Conservation (phyloP, 2,888 invertebrate species). For the Augochlorella aurata region DNA sequence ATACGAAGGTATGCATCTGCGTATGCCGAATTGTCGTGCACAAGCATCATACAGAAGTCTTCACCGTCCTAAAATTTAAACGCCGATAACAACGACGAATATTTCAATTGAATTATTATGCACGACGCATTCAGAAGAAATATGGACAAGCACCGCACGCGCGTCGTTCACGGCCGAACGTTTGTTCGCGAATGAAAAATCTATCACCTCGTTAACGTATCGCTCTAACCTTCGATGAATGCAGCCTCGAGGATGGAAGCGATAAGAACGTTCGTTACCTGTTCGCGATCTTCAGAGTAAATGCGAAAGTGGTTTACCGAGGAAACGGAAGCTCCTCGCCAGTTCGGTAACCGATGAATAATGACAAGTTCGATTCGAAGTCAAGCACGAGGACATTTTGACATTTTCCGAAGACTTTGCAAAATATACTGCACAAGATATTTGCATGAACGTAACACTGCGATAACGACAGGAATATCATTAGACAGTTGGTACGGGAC, state of each 20-base stretch:
- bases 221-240: not conserved
- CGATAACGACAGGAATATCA: slow-evolving; percentile 26
- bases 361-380: not conserved
- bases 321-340: not conserved
- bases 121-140: not conserved
- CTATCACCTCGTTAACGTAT: not conserved
- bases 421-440: not conserved
- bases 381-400: not conserved
- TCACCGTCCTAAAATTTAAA: not conserved
- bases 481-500: not conserved
- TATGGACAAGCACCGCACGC: not conserved
- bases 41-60: not conserved
- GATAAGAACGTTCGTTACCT: not conserved
- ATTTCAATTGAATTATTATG: not conserved
- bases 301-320: not conserved
- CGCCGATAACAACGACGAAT: not conserved
- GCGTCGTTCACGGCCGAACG: not conserved
- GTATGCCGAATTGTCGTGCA: not conserved
- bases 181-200: not conserved
- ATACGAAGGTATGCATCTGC: not conserved
- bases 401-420: not conserved
- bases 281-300: not conserved
- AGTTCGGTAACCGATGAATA: not conserved
- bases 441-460: slow-evolving; percentile 7
- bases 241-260: not conserved